Conservation (phyloP, 2,113 vertebrate species). For the Percopsis transmontana region DNA sequence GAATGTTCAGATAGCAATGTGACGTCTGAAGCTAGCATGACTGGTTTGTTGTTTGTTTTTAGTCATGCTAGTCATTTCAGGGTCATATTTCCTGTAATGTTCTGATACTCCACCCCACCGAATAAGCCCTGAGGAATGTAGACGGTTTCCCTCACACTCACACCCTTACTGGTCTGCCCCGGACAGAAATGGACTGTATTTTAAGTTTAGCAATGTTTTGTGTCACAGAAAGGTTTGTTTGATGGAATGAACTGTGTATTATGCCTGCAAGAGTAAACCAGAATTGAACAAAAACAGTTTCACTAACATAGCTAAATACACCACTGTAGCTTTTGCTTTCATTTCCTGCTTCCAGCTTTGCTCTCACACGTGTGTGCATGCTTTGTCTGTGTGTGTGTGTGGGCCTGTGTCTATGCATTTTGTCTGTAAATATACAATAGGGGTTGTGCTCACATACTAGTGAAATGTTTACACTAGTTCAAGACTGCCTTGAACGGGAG, state of each 20-base stretch:
- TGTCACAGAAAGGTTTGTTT: not conserved
- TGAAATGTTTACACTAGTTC: too few species aligned
- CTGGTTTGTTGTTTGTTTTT: not conserved
- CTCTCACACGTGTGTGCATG: constrained; percentile 59
- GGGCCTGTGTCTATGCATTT: constrained; percentile 22
- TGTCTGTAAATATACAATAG: constrained; percentile 5
- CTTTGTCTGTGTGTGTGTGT: constrained; percentile 51
- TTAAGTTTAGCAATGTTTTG: constrained; percentile 27
- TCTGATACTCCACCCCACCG: constrained; percentile 31
- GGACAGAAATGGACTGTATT: constrained; percentile 27
- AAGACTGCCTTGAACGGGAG: too few species aligned
- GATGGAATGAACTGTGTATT: constrained; percentile 13
- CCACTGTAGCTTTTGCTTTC: constrained; percentile 41
- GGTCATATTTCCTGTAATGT: constrained; percentile 49
- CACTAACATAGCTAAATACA: constrained; percentile 29
- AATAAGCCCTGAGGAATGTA: constrained; percentile 44
- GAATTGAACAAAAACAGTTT: constrained; percentile 27
- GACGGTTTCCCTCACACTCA: constrained; percentile 2
- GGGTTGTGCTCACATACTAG: too few species aligned
- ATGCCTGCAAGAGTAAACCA: constrained; percentile 27
- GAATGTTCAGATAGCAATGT: constrained; percentile 53
- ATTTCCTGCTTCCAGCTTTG: constrained; percentile 55
- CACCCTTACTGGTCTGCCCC: constrained; percentile 20
- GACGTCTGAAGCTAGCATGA: constrained; percentile 11
- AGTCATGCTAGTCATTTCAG: constrained; percentile 13